Evolutionary conservation across 1,140 invertebrate genomes (phyloP), one percentile per base, ranked within the genome.

Genomic region (Leucophenga varia): DNA sequence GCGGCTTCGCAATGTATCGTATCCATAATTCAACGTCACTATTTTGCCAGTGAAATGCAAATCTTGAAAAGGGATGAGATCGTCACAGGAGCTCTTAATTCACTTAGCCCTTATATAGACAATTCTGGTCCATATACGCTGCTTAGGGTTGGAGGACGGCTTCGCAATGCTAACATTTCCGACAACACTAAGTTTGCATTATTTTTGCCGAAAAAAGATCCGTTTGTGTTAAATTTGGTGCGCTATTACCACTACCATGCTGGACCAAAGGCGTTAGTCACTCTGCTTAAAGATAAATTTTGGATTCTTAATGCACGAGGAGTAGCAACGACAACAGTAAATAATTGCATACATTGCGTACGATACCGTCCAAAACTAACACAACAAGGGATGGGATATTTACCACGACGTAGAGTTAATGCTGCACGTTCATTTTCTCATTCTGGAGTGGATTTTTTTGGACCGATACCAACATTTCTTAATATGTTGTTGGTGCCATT

Each of bases 91-190:
- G 4, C 12, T 13, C 28, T 25, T 14, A 30, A 5, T 6, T 12
- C n/a, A 10, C 40, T 78, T 10, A 61, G 56, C 18, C 76, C 73
- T 12, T 75, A 74, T 47, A 17, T 80, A n/a, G 74, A 78, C 47
- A 13, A 64, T 13, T 9, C 58, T 8, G 64, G 60, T 5, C 37
- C 76, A 8, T 6, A 8, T 7, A 7, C 25, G n/a, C 25, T 30
- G 7, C 25, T 36, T 36, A 7, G 34, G 14, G 34, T 36, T 10
- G 76, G 77, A 3, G 72, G 77, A 14, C 46, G 77, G 46, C 32
- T 78, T 2, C 37, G 36, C n/a, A 47, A 76, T 21, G 46, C 72
- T 1, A 41, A 46, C 8, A 40, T 76, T 2, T 34, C 48, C 6
- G 45, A 56, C 34, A 54, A 65, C 17, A 53, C 63, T 17, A 76